Conservation (phyloP, 2,888 invertebrate genomes). For the Trichopoda pennipes region DNA sequence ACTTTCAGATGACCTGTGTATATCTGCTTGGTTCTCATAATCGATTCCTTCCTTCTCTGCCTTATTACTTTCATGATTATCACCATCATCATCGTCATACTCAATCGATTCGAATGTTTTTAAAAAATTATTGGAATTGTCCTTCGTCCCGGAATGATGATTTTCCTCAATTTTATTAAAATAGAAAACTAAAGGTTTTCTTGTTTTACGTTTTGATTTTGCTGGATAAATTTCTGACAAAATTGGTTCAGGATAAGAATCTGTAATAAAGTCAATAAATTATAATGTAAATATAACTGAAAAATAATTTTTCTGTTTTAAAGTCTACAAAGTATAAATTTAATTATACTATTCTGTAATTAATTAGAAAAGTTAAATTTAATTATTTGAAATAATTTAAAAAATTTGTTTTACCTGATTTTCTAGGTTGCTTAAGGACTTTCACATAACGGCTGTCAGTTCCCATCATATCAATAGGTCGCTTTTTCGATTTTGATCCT, state of each 20-base stretch:
- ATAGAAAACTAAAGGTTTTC: slow-evolving; percentile 35
- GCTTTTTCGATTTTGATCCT: neutral
- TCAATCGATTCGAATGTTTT: slow-evolving; percentile 3
- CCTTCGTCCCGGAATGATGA: neutral
- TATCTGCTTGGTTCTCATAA: neutral
- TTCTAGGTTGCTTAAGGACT: slow-evolving; percentile 4
- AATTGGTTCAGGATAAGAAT: slow-evolving; percentile 32
- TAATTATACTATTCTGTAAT: neutral
- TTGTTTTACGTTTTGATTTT: neutral
- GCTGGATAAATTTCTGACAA: slow-evolving; percentile 30
- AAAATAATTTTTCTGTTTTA: neutral
- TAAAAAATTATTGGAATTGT: neutral
- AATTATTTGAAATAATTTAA: too few species aligned
- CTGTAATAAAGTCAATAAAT: neutral
- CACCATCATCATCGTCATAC: neutral
- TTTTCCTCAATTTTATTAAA: slow-evolving; percentile 54
- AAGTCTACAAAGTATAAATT: too few species aligned
- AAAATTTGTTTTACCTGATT: slow-evolving; percentile 24
- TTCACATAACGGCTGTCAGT: slow-evolving; percentile 26
- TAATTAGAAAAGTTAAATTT: too few species aligned
- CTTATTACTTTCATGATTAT: neutral
- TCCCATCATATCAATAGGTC: slow-evolving; percentile 28
- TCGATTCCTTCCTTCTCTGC: neutral
- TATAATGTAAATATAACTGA: neutral
- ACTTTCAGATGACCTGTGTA: neutral